Evolutionary conservation across 2,113 vertebrate genomes (phyloP).

Genomic region (Furnarius figulus): DNA sequence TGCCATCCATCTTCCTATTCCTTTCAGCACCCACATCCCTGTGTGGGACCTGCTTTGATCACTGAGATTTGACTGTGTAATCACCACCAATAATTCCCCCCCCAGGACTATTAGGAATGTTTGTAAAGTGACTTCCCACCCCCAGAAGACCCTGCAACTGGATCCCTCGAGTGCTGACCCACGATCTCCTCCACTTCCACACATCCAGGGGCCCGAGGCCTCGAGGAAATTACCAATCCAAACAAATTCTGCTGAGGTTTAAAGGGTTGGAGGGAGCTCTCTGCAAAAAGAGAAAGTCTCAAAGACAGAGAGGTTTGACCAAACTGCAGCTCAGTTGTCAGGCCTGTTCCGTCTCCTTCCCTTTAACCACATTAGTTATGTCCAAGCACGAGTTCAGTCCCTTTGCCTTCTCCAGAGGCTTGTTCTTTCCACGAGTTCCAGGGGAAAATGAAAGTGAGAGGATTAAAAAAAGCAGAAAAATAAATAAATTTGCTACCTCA

Average conservation of each 20-base stretch:
- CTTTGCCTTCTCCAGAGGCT: slow-evolving; percentile 7
- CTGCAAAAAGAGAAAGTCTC: neutral
- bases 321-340: neutral
- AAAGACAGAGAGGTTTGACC: neutral
- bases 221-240: slow-evolving; percentile 18
- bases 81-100: neutral
- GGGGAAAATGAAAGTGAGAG: neutral
- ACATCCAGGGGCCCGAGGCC: neutral
- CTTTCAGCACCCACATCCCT: neutral
- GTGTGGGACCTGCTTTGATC: neutral
- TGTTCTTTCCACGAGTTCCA: neutral
- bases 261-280: neutral
- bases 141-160: neutral
- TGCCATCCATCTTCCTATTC: neutral
- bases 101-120: neutral
- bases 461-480: slow-evolving; percentile 24
- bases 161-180: slow-evolving; percentile 18
- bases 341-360: neutral
- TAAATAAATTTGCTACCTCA: neutral
- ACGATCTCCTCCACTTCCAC: slow-evolving; percentile 5
- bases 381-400: neutral
- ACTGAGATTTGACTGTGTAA: neutral
- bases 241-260: slow-evolving; percentile 41
- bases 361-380: neutral
- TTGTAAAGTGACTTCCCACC: slow-evolving; percentile 31